Base-by-base conservation (phyloP, 2,113 vertebrate species). In the Gnathonemus longibarbis region DNA sequence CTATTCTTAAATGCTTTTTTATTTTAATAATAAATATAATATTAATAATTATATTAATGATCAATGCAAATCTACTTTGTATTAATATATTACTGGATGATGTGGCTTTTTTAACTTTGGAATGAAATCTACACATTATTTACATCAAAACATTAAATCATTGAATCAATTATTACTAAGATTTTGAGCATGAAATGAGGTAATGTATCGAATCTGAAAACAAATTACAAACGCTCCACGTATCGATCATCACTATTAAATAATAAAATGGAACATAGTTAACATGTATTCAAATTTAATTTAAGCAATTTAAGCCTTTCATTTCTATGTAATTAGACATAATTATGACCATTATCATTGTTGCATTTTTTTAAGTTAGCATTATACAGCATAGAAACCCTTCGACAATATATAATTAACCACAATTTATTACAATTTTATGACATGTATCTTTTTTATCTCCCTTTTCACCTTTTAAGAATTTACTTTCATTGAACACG, bases 231-330 rank as follows among this genome's bases (percentile, higher is more conserved):
- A 42, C 2, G 56, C 24, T 74, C 11, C 27, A 35, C 1, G 35
- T 80, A 80, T 80, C 35, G n/a, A 42, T 80, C 35, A 42, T 80
- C 31, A 27, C 83, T n/a, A 27, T 46, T 21, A 48, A 85, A 49
- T 84, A 84, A 84, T 49, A 39, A 85, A 45, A 49, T 42, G 42
- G 46, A 85, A 86, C 45, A 50, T 50, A 86, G 84, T 86, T 86
- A 31, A 86, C 84, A 86, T 27, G 74, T 42, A 80, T 80, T 35
- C 74, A 80, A 80, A 80, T 80, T 42, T 19, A 42, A 80, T 80
- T 80, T 80, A 42, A 80, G 74, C 74, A 80, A 80, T 80, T 80
- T 80, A 80, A 80, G 31, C 74, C 74, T 80, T 80, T 80, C 31
- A 39, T 80, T 80, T 80, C 17, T 80, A 39, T 80, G 74, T 80